Base-by-base conservation (phyloP, 2,888 invertebrate genomes). In the Stenichneumon culpator region DNA sequence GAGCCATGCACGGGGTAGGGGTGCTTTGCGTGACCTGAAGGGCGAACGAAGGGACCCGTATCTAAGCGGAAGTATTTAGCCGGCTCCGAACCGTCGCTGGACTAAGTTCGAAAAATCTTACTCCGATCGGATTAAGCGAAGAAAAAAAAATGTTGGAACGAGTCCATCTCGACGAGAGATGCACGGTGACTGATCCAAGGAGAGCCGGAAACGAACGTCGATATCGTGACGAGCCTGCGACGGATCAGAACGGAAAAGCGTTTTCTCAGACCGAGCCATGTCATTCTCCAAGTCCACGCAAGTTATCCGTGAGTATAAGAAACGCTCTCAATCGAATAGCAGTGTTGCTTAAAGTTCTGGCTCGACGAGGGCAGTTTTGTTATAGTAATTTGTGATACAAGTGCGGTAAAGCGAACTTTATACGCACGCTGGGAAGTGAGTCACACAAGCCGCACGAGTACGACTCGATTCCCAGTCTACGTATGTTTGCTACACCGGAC, bases 61-160 rank as follows among this genome's bases (percentile, higher is more conserved):
- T 16, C 2, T 6, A 36, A 54, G 36, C 57, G 7, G 67, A 67
- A 32, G 57, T 50, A 32, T 32, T 52, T 72, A 11, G 50, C 9
- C 75, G 68, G 39, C 68, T 77, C 50, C 39, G 22, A 19, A 44
- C 44, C n/a, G 1, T 32, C 19, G 36, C 16, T 54, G 28, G 32
- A 54, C 47, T 25, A 19, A 39, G 50, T 14, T 32, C 16, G 28
- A 63, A 63, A 63, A 63, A 28, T 32, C 2, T 47, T 14, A 68
- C 44, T 68, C 16, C 14, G 16, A 72, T 73, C 39, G 44, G 79
- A 19, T 65, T 22, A 57, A 47, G 4, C 73, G 52, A 44, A 81
- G 77, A 79, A 57, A 52, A 19, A 28, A 83, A 70, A 78, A 90
- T 90, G 90, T 83, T 90, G 82, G 85, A 88, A 77, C 86, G 90